phyloP scores from a whole-genome alignment of 2,888 invertebrate species.

The Sceliomorpha sp. region DNA sequence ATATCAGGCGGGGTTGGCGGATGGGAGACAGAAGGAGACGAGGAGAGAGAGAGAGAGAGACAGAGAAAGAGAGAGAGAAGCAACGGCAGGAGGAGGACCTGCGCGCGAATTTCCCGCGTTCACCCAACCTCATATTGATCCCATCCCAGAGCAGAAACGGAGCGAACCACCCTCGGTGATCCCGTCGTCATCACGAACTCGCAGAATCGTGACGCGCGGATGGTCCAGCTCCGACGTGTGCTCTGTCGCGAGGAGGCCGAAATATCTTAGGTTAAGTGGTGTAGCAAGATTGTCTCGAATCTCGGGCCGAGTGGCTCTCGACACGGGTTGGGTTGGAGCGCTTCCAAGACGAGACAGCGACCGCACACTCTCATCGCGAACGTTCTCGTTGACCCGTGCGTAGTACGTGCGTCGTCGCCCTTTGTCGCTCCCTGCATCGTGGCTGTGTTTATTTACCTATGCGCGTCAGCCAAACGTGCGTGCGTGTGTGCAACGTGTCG shows the following conservation, averaged over 20 bases:
- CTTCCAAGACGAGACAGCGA: constrained; percentile 23
- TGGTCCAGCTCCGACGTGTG: constrained; percentile 62
- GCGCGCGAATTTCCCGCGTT: constrained; percentile 80
- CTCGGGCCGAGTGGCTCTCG: constrained; percentile 33
- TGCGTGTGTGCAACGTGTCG: constrained; percentile 31
- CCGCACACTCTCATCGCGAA: constrained; percentile 12
- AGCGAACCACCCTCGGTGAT: constrained; percentile 57
- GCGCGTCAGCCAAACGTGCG: background rate
- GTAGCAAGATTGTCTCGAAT: constrained; percentile 45
- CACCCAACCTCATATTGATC: constrained; percentile 80
- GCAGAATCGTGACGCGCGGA: constrained; percentile 68
- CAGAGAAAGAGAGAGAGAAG: constrained; percentile 42
- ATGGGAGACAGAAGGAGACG: too few relatives aligned
- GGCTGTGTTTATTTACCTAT: constrained; percentile 46
- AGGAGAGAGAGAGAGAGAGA: constrained; percentile 36
- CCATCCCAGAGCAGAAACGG: constrained; percentile 70
- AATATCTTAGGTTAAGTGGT: constrained; percentile 46
- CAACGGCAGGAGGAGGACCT: constrained; percentile 70
- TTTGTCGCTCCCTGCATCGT: constrained; percentile 30
- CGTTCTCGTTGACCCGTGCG: constrained; percentile 3
- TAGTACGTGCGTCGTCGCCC: constrained; percentile 2
- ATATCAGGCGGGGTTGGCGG: too few relatives aligned
- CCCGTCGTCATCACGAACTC: constrained; percentile 65
- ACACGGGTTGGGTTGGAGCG: constrained; percentile 33
- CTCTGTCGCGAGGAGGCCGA: constrained; percentile 12